Conservation (phyloP, 2,888 invertebrate genomes). For the Monoplex corrugatus region DNA sequence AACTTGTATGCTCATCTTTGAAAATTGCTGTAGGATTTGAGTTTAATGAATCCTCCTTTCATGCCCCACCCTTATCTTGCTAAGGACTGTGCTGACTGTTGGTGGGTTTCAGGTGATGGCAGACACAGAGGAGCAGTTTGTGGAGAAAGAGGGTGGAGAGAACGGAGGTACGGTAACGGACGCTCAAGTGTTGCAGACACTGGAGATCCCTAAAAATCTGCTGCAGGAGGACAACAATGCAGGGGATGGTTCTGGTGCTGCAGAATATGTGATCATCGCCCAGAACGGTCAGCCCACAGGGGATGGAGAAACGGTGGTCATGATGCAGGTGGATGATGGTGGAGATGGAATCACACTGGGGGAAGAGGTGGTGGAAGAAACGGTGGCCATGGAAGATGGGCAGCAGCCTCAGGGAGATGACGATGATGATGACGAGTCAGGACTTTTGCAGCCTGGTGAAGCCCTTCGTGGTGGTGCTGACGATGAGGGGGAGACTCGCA, state of each 20-base stretch:
- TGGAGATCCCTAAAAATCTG: slow-evolving; percentile 58
- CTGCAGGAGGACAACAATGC: slow-evolving; percentile 57
- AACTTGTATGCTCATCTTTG: too few relatives aligned
- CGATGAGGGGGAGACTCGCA: slow-evolving; percentile 54
- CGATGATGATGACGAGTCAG: slow-evolving; percentile 45
- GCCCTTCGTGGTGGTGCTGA: slow-evolving; percentile 44
- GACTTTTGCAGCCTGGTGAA: slow-evolving; percentile 48
- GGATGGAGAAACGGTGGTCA: slow-evolving; percentile 29
- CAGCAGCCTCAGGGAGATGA: slow-evolving; percentile 41
- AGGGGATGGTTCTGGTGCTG: slow-evolving; percentile 47
- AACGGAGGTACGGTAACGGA: slow-evolving; percentile 51
- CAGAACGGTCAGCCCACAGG: slow-evolving; percentile 39
- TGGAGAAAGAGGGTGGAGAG: slow-evolving; percentile 38
- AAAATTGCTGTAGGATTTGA: too few relatives aligned
- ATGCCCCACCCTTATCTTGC: background rate
- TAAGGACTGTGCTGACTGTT: background rate
- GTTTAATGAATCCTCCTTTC: too few relatives aligned
- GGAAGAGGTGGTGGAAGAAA: slow-evolving; percentile 48
- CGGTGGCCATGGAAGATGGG: slow-evolving; percentile 4
- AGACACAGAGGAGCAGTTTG: slow-evolving; percentile 44
- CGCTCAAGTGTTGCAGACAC: slow-evolving; percentile 59
- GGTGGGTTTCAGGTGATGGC: slow-evolving; percentile 41
- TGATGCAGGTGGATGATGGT: slow-evolving; percentile 47
- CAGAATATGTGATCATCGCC: slow-evolving; percentile 47
- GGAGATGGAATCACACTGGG: slow-evolving; percentile 28